These are phyloP conservation scores for Asbolus verrucosus DNA, from an alignment of 1,140 invertebrate species.

Conservation along the genomic window DNA sequence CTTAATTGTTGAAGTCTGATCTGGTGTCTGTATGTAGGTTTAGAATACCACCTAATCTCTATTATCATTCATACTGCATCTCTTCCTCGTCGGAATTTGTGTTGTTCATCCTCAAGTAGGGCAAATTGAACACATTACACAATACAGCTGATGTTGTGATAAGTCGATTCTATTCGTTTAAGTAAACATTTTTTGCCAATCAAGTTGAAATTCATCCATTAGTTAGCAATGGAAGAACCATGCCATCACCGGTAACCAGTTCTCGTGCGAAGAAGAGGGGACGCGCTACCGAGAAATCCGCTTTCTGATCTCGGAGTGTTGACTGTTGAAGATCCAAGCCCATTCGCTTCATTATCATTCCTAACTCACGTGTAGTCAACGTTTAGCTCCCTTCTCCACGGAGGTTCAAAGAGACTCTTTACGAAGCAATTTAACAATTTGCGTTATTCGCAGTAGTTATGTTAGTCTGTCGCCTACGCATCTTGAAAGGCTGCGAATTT, in stretches of 20 bases:
- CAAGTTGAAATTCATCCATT: conserved; percentile 13
- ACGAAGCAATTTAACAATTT: conserved; percentile 55
- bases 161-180: not conserved
- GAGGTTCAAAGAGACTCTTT: conserved; percentile 50
- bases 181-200: conserved; percentile 17
- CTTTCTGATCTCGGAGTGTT: conserved; percentile 13
- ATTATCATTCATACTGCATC: conserved; percentile 8
- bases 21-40: not conserved
- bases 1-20: not conserved
- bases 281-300: conserved; percentile 21
- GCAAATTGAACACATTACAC: conserved; percentile 4
- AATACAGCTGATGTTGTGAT: conserved; percentile 4
- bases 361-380: conserved; percentile 45
- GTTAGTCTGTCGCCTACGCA: conserved; percentile 32
- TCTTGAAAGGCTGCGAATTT: conserved; percentile 28
- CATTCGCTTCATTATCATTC: conserved; percentile 38
- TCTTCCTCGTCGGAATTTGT: not conserved
- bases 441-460: conserved; percentile 53
- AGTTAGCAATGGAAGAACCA: not conserved
- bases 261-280: conserved; percentile 20
- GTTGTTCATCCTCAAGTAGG: not conserved
- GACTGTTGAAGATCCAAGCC: conserved; percentile 4
- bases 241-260: conserved; percentile 22
- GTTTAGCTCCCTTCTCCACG: conserved; percentile 42
- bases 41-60: not conserved